These are phyloP conservation scores for Drosophila kanekoi DNA, from an alignment of 2,888 invertebrate species.

Conservation along the genomic window DNA sequence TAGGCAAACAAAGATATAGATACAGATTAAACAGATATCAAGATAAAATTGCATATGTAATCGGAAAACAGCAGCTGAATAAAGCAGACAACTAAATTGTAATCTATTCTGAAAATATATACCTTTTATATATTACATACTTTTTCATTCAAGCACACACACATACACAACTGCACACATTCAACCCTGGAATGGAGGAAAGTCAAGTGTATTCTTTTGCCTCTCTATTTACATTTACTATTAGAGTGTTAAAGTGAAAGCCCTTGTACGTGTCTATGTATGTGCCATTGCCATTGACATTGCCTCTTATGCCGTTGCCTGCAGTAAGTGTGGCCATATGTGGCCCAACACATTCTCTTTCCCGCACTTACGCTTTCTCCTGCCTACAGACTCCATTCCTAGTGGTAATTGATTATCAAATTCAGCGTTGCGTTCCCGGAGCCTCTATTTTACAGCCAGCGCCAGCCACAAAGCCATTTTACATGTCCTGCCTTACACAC, in stretches of 20 bases:
- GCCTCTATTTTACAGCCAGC: conserved; percentile 45
- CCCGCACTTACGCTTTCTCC: background rate
- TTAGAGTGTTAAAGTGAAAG: conserved; percentile 47
- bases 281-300: conserved; percentile 34
- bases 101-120: conserved; percentile 70
- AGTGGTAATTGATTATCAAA: conserved; percentile 79
- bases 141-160: conserved; percentile 6
- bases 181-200: conserved; percentile 35
- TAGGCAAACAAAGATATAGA: conserved; percentile 1
- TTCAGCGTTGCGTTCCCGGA: conserved; percentile 63
- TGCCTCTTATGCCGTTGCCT: conserved; percentile 46
- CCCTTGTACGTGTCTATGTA: background rate
- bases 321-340: conserved; percentile 61
- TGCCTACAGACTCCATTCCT: conserved; percentile 16
- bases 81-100: conserved; percentile 67
- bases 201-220: conserved; percentile 52
- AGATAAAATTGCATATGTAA: conserved; percentile 4
- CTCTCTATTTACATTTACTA: conserved; percentile 6
- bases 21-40: background rate
- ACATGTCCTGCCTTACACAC: conserved; percentile 18
- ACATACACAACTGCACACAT: too few species aligned
- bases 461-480: conserved; percentile 39
- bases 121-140: conserved; percentile 61
- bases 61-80: conserved; percentile 56
- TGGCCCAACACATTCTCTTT: too few species aligned